Evolutionary conservation across 2,888 invertebrate species (phyloP), one percentile per base, ranked within the genome.

Genomic region (Meliscaeva auricollis): DNA sequence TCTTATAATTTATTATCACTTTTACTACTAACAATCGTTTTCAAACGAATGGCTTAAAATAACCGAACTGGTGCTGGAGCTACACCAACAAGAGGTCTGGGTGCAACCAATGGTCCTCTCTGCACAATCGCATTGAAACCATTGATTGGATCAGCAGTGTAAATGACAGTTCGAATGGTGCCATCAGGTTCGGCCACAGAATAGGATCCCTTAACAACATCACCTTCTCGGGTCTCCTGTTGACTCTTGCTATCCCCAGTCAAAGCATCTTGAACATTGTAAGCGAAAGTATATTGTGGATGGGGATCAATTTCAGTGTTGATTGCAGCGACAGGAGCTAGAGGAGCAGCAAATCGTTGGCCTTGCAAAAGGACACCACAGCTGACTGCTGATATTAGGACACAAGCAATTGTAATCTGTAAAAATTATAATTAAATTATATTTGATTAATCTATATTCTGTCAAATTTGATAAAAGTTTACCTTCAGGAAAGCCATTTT

Each of bases 251-350:
- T 93, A 90, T 94, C 92, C 90, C 95, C 95, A 87, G 95, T 95
- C 35, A 95, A 89, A 68, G 94, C 93, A 90, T 95, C 95, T 89
- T 95, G 94, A 82, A 95, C 94, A 88, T 95, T 95, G 89, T 95
- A 95, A 46, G 95, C 94, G 90, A 94, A 95, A 38, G 94, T 94
- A 89, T 95, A 95, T 90, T 95, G 94, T 9, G 95, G 95, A 78
- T 88, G 88, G 9, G 90, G 90, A 87, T 90, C 90, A 22, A 88
- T 81, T 30, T 89, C 89, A 1, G 89, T 89, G 60, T 90, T 89
- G 41, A 90, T 74, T 5, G 89, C 78, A 1, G 88, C 87, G 3
- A 87, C 88, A 20, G 85, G 81, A 1, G 87, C 83, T 9, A 44
- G 87, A 83, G 78, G 79, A 13, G 90, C 89, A 15, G 89, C 88